Conservation (phyloP, 2,888 invertebrate species). For the Drosophila parthenogenetica region DNA sequence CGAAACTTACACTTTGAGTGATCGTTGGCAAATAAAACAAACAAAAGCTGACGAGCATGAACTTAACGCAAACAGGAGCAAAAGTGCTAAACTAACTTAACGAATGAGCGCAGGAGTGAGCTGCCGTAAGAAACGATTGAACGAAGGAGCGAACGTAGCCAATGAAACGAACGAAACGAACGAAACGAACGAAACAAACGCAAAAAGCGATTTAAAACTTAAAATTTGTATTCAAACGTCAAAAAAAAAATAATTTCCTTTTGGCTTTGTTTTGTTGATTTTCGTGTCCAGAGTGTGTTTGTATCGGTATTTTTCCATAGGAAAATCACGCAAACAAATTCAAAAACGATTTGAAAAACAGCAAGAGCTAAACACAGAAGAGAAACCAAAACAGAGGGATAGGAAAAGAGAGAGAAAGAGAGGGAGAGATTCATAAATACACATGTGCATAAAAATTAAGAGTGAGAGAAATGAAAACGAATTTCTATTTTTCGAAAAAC, state of each 20-base stretch:
- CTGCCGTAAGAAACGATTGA: conserved; percentile 2
- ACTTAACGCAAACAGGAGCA: conserved; percentile 10
- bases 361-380: neutral
- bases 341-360: neutral
- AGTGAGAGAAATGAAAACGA: conserved; percentile 17
- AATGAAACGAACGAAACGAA: conserved; percentile 1
- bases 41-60: neutral
- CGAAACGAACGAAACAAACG: neutral
- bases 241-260: conserved; percentile 11
- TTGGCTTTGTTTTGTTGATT: neutral
- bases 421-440: neutral
- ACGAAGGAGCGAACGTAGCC: conserved; percentile 12
- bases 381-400: neutral
- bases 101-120: neutral
- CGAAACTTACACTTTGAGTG: conserved; percentile 30
- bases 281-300: conserved; percentile 16
- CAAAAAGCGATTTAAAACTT: neutral
- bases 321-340: conserved; percentile 22
- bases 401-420: conserved; percentile 1
- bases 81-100: neutral
- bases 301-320: conserved; percentile 44
- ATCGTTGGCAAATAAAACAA: conserved; percentile 15
- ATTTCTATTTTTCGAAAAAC: conserved; percentile 8
- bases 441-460: too few relatives aligned
- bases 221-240: neutral